Evolutionary conservation across 1,140 invertebrate species (phyloP).

Genomic region (Arctopsyche grandis): DNA sequence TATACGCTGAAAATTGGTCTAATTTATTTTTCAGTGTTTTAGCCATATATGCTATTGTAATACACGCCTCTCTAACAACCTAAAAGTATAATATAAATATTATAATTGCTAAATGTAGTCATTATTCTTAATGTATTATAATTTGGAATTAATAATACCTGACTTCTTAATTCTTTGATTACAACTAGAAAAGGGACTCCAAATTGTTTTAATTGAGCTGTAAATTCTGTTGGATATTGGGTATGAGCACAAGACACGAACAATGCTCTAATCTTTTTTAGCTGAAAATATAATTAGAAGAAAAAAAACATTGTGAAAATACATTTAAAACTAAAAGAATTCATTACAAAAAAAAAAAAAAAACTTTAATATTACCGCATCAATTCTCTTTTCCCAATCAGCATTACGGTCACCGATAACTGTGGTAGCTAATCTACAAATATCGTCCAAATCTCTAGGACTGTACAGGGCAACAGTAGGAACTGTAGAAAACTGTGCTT

Average conservation of each 20-base stretch:
- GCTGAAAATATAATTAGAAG: conserved; percentile 64
- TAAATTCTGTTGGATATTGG: conserved; percentile 87
- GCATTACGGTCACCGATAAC: conserved; percentile 82
- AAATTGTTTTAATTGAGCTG: conserved; percentile 78
- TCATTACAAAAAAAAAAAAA: conserved; percentile 1
- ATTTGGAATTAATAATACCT: too few relatives aligned
- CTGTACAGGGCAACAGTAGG: conserved; percentile 86
- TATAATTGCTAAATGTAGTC: too few relatives aligned
- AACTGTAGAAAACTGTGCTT: conserved; percentile 85
- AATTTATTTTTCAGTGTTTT: conserved; percentile 84
- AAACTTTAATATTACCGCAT: conserved; percentile 73
- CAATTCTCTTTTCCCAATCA: conserved; percentile 93
- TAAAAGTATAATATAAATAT: conserved; percentile 66
- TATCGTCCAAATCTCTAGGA: conserved; percentile 84
- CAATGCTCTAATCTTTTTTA: conserved; percentile 87
- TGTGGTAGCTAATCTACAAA: conserved; percentile 79
- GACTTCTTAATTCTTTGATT: conserved; percentile 89
- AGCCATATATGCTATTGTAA: conserved; percentile 92
- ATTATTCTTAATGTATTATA: neutral
- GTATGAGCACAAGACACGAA: conserved; percentile 80
- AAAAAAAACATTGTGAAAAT: conserved; percentile 6
- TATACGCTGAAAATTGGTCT: conserved; percentile 84
- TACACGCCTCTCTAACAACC: conserved; percentile 94
- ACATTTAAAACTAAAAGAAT: conserved; percentile 3
- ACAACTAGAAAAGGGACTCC: conserved; percentile 85